Base-by-base conservation (phyloP, 2,113 vertebrate genomes). In the Macquaria australasica region DNA sequence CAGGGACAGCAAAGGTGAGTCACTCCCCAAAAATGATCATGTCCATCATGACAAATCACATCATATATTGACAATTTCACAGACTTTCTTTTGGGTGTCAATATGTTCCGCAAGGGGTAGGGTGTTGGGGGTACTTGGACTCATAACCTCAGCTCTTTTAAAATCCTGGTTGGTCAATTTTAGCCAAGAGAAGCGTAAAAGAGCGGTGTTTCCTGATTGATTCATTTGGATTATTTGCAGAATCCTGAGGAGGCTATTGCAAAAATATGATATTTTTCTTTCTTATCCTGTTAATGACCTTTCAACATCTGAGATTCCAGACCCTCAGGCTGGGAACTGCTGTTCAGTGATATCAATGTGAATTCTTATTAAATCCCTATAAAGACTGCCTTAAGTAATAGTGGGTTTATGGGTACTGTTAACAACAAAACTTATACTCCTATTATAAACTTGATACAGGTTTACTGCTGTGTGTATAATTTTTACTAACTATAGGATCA, bases 1-100 rank as follows among this genome's bases (percentile, higher is more conserved):
- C 64, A 86, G 37, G 45, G 7, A 60, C 53, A 53, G 51, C 4
- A 80, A 20, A 81, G 93, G 96, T 96, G 76, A 94, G 94, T 67
- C 25, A 10, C 1, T 20, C 12, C 6, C 6, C 28, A 11, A 14
- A 41, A 41, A 31, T 18, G 2, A 72, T 12, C 48, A 53, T 2
- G 4, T 53, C 41, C 9, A 45, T n/a, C 34, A 15, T 72, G 48
- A 51, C 18, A 10, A 18, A 51, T 34, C 6, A 11, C 18, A 7
- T 51, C 50, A 51, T 20, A 51, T 51, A 51, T 2, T 51, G 50
- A 18, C 16, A 51, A 20, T 51, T 48, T 15, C 20, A 20, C 16
- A 51, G 18, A 45, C 43, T 12, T 8, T 18, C 50, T 7, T 20
- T 51, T 20, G 50, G 15, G 18, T 48, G 48, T 48, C 45, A 5